phyloP scores from a whole-genome alignment of 2,888 invertebrate species.

The Apodemia mormo region DNA sequence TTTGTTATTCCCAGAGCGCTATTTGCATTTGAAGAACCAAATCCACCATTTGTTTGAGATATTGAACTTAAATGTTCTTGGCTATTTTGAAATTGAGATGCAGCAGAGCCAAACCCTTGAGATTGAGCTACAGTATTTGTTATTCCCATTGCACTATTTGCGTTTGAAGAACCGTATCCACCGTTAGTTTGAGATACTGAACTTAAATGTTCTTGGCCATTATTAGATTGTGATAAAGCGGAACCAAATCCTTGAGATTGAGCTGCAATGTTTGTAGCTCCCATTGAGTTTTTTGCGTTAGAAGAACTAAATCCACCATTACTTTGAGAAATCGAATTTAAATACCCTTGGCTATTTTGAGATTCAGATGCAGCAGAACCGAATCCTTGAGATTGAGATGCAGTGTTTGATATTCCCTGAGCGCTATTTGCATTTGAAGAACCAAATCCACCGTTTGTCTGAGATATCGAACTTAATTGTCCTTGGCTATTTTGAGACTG shows the following conservation, averaged over 20 bases:
- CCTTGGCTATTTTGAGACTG: slow-evolving; percentile 48
- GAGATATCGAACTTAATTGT: slow-evolving; percentile 44
- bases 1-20: slow-evolving; percentile 50
- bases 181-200: background rate
- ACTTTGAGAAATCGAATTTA: background rate
- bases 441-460: slow-evolving; percentile 49
- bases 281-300: slow-evolving; percentile 52
- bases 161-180: slow-evolving; percentile 46
- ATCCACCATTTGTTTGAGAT: background rate
- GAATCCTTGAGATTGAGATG: slow-evolving; percentile 53
- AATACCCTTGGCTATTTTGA: background rate
- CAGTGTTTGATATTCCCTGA: slow-evolving; percentile 45
- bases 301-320: background rate
- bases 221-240: background rate
- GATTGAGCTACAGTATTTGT: slow-evolving; percentile 53
- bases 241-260: slow-evolving; percentile 40
- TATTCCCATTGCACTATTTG: slow-evolving; percentile 52
- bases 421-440: slow-evolving; percentile 47
- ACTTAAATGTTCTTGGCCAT: background rate
- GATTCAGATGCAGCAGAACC: slow-evolving; percentile 48
- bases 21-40: slow-evolving; percentile 52
- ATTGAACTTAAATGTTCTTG: background rate
- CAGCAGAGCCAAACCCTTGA: too few relatives aligned
- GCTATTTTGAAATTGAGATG: background rate
- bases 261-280: slow-evolving; percentile 52